Evolutionary conservation across 2,888 invertebrate species (phyloP), one percentile per base, ranked within the genome.

Genomic region (Drosophila yooni): DNA sequence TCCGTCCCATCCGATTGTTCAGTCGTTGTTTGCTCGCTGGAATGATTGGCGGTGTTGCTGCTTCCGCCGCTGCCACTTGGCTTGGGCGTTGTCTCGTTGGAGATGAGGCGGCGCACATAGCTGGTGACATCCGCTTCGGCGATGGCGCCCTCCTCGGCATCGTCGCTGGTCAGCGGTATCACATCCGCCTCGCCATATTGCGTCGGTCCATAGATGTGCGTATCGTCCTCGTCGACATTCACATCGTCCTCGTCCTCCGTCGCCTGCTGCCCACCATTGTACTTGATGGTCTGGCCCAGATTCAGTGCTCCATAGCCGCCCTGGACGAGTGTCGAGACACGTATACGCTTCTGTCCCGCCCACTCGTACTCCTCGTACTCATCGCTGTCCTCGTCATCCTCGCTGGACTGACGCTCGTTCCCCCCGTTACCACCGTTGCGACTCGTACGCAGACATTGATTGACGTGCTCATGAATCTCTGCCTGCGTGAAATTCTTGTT

Each of bases 221-320:
- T 95, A 78, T 97, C 96, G 91, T 98, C 98, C 5, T 97, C 98
- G 89, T 98, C 98, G 0, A 98, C 98, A 88, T 96, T 96, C 53
- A 96, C 94, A 88, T 96, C 96, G 65, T 95, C 95, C 81, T 96
- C 97, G 76, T 97, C 96, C 56, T 95, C 94, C 77, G 93, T 72
- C n/a, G 58, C 57, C 40, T 82, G 81, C 31, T 84, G 81, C 5
- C 75, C 70, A 13, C 88, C 81, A 61, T 83, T 83, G 54, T 85
- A 87, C 46, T 82, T 87, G 38, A 79, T 80, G 11, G 83, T 81
- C 61, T 92, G 91, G 3, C 94, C 94, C 60, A 94, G 82, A 13
- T 93, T 79, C 27, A 94, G 83, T 38, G 94, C 94, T n/a, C 95
- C 94, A 82, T 95, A 95, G 51, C 95, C 95, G 31, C 96, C 96